A percentile compares a stretch with the other conserved stretches of the same genome.
These are phyloP conservation scores for Rhagologus leucostigma DNA, from an alignment of 2,113 vertebrate genomes.

Conservation along the genomic window DNA sequence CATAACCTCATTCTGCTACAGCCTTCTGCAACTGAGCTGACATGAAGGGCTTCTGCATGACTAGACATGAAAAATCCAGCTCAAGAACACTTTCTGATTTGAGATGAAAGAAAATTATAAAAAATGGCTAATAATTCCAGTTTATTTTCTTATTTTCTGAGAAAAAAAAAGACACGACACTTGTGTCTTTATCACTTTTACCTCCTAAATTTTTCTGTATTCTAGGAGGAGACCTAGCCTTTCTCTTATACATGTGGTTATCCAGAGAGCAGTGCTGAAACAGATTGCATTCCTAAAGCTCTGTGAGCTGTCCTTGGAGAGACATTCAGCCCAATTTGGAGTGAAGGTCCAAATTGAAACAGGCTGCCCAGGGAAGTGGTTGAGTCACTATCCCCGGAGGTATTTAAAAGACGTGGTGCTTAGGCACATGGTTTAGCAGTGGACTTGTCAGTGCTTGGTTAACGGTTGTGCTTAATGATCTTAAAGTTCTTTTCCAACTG, in stretches of 20 bases:
- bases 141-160: not conserved
- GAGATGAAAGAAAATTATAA: not conserved
- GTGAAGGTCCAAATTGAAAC: not conserved
- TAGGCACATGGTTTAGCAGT: not conserved
- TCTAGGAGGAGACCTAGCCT: not conserved
- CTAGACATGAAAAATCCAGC: not conserved
- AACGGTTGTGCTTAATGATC: accelerated
- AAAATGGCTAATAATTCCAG: not conserved
- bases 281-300: not conserved
- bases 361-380: not conserved
- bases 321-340: not conserved
- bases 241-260: not conserved
- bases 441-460: not conserved
- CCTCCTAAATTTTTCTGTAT: not conserved
- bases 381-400: not conserved
- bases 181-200: not conserved
- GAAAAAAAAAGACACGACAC: not conserved
- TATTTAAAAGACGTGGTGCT: not conserved
- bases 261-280: not conserved
- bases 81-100: not conserved
- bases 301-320: not conserved
- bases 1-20: not conserved
- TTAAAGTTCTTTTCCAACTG: not conserved
- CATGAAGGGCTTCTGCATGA: accelerated
- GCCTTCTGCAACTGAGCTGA: not conserved